These are phyloP conservation scores for Trichoplusia ni DNA, from an alignment of 1,140 invertebrate genomes.

Conservation along the genomic window DNA sequence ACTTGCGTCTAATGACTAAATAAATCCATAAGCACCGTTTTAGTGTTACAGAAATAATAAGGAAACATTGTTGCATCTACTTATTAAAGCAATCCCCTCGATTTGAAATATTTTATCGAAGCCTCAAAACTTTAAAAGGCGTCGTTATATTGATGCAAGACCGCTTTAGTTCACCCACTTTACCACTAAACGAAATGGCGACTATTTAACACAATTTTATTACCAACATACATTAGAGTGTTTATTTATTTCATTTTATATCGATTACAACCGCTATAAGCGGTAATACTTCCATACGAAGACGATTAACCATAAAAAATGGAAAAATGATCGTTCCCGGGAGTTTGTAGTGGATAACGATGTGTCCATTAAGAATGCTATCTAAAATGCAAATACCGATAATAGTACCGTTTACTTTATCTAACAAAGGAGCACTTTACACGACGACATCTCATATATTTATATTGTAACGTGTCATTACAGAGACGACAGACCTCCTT, in stretches of 20 bases:
- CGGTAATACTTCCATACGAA: neutral
- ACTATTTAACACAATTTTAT: slow-evolving; percentile 12
- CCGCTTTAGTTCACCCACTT: too few relatives aligned
- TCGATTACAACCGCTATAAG: slow-evolving; percentile 1
- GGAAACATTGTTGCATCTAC: too few relatives aligned
- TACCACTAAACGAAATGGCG: slow-evolving; percentile 12
- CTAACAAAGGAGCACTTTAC: slow-evolving; percentile 6
- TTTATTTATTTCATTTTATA: slow-evolving; percentile 19
- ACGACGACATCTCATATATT: neutral
- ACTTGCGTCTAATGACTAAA: too few relatives aligned
- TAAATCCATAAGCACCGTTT: too few relatives aligned
- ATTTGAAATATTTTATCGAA: too few relatives aligned
- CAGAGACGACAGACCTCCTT: neutral
- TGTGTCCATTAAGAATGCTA: slow-evolving; percentile 19
- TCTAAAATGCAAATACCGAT: slow-evolving; percentile 22
- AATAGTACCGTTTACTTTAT: slow-evolving; percentile 14
- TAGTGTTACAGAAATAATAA: too few relatives aligned
- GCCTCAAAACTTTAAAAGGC: too few relatives aligned
- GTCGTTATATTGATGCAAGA: too few relatives aligned
- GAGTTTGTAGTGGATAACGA: slow-evolving; percentile 5
- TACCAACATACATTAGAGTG: slow-evolving; percentile 14
- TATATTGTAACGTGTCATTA: slow-evolving; percentile 19
- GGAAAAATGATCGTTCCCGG: slow-evolving; percentile 8
- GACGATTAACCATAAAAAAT: neutral
- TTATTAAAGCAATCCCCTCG: too few relatives aligned